Evolutionary conservation across 2,888 invertebrate genomes (phyloP).

Genomic region (Mesoligia furuncula): DNA sequence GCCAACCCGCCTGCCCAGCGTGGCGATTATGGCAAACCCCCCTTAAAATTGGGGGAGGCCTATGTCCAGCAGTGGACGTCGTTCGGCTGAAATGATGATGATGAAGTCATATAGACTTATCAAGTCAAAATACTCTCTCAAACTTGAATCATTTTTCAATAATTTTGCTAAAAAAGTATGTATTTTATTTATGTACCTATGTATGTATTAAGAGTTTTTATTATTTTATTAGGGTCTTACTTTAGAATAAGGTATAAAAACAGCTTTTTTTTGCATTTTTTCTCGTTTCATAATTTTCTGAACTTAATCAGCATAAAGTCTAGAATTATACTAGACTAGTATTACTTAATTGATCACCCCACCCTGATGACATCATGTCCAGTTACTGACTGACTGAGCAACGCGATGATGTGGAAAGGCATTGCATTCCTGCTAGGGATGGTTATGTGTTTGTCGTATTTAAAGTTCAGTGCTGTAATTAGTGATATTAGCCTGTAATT

Average conservation of each 20-base stretch:
- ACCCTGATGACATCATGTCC: constrained; percentile 22
- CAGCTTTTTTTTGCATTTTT: background rate
- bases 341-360: constrained; percentile 3
- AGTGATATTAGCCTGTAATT: background rate
- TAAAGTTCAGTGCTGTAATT: constrained; percentile 3
- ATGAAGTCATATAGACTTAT: no score
- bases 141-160: no score
- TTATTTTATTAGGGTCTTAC: background rate
- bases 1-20: no score
- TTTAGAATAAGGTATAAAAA: background rate
- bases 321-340: constrained; percentile 2
- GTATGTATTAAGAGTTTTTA: background rate
- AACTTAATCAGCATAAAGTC: background rate
- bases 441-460: background rate
- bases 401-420: constrained; percentile 30
- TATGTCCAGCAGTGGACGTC: no score
- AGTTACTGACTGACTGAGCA: constrained; percentile 32
- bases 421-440: constrained; percentile 27
- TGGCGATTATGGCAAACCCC: no score
- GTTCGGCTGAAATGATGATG: no score
- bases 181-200: background rate
- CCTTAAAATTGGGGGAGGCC: no score
- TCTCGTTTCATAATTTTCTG: background rate
- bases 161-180: no score
- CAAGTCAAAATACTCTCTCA: no score